A percentile compares a stretch with the other conserved stretches of the same genome.
phyloP scores from a whole-genome alignment of 2,888 invertebrate genomes.

The Periphyllus acericola region DNA sequence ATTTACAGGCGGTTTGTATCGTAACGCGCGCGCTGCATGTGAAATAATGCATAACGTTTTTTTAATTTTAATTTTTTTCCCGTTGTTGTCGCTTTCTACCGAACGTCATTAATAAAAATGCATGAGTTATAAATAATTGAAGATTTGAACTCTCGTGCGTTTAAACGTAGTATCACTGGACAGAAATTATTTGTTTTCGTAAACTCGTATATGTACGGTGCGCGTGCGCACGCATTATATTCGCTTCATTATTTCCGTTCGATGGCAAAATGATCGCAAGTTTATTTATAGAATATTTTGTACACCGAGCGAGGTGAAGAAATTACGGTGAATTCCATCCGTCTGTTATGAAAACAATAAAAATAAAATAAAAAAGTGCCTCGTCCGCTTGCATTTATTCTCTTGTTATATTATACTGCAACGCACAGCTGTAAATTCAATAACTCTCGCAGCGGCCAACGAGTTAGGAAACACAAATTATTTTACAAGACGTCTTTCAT shows the following conservation, averaged over 20 bases:
- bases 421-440: conserved; percentile 21
- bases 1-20: background rate
- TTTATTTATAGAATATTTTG: conserved; percentile 20
- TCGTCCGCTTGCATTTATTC: background rate
- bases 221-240: background rate
- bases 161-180: background rate
- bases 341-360: conserved; percentile 20
- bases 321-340: background rate
- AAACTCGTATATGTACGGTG: background rate
- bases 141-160: background rate
- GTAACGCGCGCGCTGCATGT: background rate
- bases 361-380: background rate
- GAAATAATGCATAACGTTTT: background rate
- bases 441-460: conserved; percentile 1
- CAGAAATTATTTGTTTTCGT: background rate
- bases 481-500: conserved; percentile 15
- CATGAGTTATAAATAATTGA: background rate
- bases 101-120: background rate
- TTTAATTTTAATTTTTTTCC: background rate
- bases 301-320: background rate
- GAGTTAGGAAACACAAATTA: conserved; percentile 21
- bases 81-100: background rate
- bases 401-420: background rate
- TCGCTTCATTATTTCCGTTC: conserved; percentile 8
- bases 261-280: background rate